Conservation (phyloP, 2,888 invertebrate species). For the Athalia cordata region DNA sequence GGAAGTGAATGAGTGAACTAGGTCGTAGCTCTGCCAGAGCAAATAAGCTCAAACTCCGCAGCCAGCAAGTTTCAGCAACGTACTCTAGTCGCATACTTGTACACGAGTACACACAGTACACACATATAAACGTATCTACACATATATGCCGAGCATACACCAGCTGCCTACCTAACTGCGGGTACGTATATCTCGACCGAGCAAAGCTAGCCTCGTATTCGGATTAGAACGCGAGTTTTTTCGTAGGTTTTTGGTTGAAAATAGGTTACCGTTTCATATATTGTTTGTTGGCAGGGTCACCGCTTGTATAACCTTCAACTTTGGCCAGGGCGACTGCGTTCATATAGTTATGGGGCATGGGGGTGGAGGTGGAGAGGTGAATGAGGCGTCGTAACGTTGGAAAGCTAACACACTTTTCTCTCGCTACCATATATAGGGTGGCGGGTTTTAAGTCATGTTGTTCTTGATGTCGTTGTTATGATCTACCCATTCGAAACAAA, state of each 20-base stretch:
- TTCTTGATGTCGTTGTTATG: too few species aligned
- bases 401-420: conserved; percentile 1
- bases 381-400: conserved; percentile 15
- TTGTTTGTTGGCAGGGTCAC: conserved; percentile 17
- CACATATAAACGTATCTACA: not conserved
- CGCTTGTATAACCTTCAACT: conserved; percentile 19
- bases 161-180: not conserved
- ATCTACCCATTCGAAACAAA: too few species aligned
- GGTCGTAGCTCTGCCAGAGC: conserved; percentile 48
- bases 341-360: not conserved
- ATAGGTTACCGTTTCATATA: conserved; percentile 1
- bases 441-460: not conserved
- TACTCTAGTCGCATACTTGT: conserved; percentile 23
- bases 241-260: conserved; percentile 2
- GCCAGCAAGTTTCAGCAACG: conserved; percentile 36
- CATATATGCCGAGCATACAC: conserved; percentile 1
- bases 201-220: conserved; percentile 22
- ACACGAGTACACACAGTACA: not conserved
- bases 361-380: not conserved
- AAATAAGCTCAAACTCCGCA: conserved; percentile 52
- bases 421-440: not conserved
- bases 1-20: conserved; percentile 51
- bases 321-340: not conserved
- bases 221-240: conserved; percentile 33
- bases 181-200: not conserved